Percentiles rank a stretch among this genome's conserved stretches.
phyloP scores from a whole-genome alignment of 2,113 vertebrate species.

The Phaethornis superciliosus region DNA sequence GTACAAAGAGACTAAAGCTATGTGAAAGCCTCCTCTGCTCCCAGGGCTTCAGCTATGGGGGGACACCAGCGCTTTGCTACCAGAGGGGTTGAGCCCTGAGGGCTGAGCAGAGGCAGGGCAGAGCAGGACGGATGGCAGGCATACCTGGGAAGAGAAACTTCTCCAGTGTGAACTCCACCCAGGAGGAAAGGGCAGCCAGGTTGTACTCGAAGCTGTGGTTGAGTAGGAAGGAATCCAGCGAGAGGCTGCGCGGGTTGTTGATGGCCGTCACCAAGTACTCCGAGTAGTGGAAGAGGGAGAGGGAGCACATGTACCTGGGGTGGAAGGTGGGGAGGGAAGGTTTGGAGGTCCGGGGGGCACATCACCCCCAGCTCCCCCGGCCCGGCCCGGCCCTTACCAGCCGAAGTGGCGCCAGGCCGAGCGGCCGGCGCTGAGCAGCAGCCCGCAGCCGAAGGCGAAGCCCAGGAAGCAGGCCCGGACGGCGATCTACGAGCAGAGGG shows the following conservation, averaged over 20 bases:
- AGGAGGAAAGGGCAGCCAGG: conserved; percentile 91
- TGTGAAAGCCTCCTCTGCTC: background rate
- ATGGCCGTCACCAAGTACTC: conserved; percentile 96
- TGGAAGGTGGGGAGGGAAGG: background rate
- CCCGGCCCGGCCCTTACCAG: conserved; percentile 78
- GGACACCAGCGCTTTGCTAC: background rate
- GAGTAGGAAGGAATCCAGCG: conserved; percentile 94
- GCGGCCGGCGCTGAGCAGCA: conserved; percentile 87
- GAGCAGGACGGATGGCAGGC: background rate
- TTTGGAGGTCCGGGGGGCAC: background rate
- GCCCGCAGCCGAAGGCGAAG: conserved; percentile 90
- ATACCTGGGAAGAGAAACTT: conserved; percentile 90
- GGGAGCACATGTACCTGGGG: conserved; percentile 94
- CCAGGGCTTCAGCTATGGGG: background rate
- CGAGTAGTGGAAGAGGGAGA: conserved; percentile 95
- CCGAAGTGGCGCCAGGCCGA: conserved; percentile 94
- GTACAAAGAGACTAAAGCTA: background rate
- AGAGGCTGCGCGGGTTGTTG: conserved; percentile 94
- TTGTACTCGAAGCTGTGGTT: conserved; percentile 98
- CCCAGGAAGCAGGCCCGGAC: conserved; percentile 93
- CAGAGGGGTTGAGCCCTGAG: fast-evolving
- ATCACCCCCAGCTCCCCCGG: background rate
- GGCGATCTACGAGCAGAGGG: conserved; percentile 82
- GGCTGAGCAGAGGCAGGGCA: background rate
- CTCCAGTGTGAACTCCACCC: conserved; percentile 95